These are phyloP conservation scores for Drosophila grimshawi DNA, from an alignment of 1,140 invertebrate genomes.

Conservation along the genomic window DNA sequence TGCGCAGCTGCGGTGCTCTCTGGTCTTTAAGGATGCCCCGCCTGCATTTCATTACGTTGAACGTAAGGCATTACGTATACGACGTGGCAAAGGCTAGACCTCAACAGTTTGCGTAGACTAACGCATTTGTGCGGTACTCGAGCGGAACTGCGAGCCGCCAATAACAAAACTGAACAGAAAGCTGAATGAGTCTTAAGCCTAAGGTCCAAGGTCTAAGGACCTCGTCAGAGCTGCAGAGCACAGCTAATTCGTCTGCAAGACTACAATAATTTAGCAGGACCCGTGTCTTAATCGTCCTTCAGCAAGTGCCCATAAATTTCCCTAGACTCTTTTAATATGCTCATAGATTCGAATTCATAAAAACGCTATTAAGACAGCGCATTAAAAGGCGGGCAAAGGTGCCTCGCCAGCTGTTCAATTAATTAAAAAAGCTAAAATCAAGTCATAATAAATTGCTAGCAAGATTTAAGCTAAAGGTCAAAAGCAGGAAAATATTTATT, in stretches of 20 bases:
- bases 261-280: conserved; percentile 17
- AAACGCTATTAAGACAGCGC: conserved; percentile 53
- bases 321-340: conserved; percentile 42
- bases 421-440: conserved; percentile 59
- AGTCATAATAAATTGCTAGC: conserved; percentile 57
- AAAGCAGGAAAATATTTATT: conserved; percentile 49
- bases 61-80: conserved; percentile 47
- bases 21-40: conserved; percentile 59
- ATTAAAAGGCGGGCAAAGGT: conserved; percentile 54
- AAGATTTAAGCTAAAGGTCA: conserved; percentile 65
- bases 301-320: conserved; percentile 29
- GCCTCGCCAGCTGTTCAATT: conserved; percentile 44
- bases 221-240: not conserved
- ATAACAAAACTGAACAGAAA: not conserved
- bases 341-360: conserved; percentile 26
- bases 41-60: conserved; percentile 63
- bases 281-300: conserved; percentile 7
- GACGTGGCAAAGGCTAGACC: conserved; percentile 28
- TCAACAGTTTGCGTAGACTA: conserved; percentile 51
- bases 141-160: conserved; percentile 55
- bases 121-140: conserved; percentile 58
- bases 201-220: conserved; percentile 11
- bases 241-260: conserved; percentile 10
- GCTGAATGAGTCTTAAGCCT: not conserved
- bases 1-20: conserved; percentile 48